Evolutionary conservation across 1,140 invertebrate species (phyloP).

Genomic region (Idris sp.): DNA sequence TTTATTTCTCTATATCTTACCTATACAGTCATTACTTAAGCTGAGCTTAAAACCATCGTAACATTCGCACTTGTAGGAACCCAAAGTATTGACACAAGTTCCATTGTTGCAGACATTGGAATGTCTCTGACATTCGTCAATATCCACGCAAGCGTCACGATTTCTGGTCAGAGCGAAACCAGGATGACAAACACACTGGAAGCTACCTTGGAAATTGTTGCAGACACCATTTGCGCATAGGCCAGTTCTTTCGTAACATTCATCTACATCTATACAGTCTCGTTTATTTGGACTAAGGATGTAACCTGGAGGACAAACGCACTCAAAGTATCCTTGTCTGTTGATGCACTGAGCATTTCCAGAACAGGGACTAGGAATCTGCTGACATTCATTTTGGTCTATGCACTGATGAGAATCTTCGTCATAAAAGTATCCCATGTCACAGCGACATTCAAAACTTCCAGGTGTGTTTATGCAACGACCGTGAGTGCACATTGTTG

Average conservation of each 20-base stretch:
- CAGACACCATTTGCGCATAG: conserved; percentile 88
- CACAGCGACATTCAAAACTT: conserved; percentile 85
- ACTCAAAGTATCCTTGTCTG: conserved; percentile 88
- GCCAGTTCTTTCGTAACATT: conserved; percentile 82
- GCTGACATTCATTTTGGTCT: conserved; percentile 83
- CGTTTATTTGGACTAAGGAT: conserved; percentile 84
- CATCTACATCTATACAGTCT: conserved; percentile 90
- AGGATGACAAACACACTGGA: conserved; percentile 87
- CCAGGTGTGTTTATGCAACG: conserved; percentile 88
- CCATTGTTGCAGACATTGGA: conserved; percentile 86
- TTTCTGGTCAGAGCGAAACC: conserved; percentile 87
- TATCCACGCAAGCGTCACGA: conserved; percentile 88
- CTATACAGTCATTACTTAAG: conserved; percentile 90
- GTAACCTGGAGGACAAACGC: conserved; percentile 91
- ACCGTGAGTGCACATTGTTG: conserved; percentile 90
- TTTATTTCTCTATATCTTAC: too few relatives aligned
- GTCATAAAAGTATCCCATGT: conserved; percentile 86
- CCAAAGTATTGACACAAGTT: conserved; percentile 87
- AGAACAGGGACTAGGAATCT: conserved; percentile 83
- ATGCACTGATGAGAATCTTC: conserved; percentile 87
- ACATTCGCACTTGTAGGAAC: conserved; percentile 84
- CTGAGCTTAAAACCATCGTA: conserved; percentile 85
- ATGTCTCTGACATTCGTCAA: conserved; percentile 89
- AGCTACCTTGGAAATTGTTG: conserved; percentile 87
- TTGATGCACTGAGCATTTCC: conserved; percentile 90